Base-by-base conservation (phyloP, 2,113 vertebrate genomes). In the Myanophis thanlyinensis region DNA sequence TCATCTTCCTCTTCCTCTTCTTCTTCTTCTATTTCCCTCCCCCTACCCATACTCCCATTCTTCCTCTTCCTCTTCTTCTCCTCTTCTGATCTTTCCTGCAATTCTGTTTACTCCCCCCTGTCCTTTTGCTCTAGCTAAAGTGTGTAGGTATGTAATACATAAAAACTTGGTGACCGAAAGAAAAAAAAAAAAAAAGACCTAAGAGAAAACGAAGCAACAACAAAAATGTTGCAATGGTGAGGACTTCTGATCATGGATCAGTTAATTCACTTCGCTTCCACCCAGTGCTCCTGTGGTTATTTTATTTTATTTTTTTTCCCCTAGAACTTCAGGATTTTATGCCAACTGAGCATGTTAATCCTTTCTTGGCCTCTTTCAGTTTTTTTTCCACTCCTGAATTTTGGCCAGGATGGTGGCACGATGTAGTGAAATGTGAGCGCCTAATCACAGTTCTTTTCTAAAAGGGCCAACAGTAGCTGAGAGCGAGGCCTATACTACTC, bases 1-100 rank as follows among this genome's bases (percentile, higher is more conserved):
- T 23, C 27, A 10, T 3, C 25, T 27, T 10, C 3, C 10, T 0
- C 3, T 30, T 1, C 59, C 11, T 1, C 10, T 13, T 0, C 27
- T 15, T 15, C 13, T 15, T 2, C n/a, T 6, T 18, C 12, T 13
- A n/a, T 2, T 1, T 13, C 0, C 1, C 2, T 1, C 30, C 5
- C 0, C 12, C 13, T 53, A 3, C 13, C 2, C 49, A 0, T 49
- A 1, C 3, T 20, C 22, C 23, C 20, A 5, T 23, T 2, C 22
- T 54, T 54, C 1, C 22, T 23, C 22, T 2, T 54, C 5, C 54
- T 25, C 23, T 5, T 54, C 11, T 22, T 20, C 1, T 22, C 53
- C 5, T 20, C 52, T 2, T 22, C 53, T n/a, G n/a, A n/a, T n/a
- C 10, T 62, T 62, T 62, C 56, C 56, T 62, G 56, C 25, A 62